A percentile compares a stretch with the other conserved stretches of the same genome.
These are phyloP conservation scores for Gopherus evgoodei DNA, from an alignment of 2,113 vertebrate species.

Conservation along the genomic window DNA sequence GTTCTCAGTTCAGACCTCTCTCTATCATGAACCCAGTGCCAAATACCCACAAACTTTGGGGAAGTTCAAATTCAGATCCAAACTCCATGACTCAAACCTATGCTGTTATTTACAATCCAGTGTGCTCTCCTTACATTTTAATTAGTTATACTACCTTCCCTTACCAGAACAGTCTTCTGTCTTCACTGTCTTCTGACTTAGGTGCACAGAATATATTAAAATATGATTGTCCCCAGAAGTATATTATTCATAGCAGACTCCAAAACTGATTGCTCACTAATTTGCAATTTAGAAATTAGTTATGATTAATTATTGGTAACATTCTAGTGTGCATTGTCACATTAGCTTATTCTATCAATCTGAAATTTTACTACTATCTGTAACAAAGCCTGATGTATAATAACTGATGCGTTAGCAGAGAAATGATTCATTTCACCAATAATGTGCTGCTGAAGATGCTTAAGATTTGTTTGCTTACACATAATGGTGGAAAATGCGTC, in stretches of 20 bases:
- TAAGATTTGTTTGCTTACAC: constrained; percentile 72
- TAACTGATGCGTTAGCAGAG: constrained; percentile 47
- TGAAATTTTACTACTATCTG: constrained; percentile 37
- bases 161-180: not conserved
- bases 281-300: constrained; percentile 9
- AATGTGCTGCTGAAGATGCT: constrained; percentile 51
- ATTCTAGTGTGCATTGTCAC: constrained; percentile 20
- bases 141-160: not conserved
- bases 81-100: not conserved
- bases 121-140: not conserved
- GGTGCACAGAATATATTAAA: not conserved
- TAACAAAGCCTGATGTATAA: constrained; percentile 36
- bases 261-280: not conserved
- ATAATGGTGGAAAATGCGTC: constrained; percentile 63
- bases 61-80: not conserved
- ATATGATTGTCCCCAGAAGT: not conserved
- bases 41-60: not conserved
- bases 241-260: not conserved
- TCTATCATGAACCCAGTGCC: not conserved
- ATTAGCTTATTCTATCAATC: constrained; percentile 29
- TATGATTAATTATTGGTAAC: constrained; percentile 7
- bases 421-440: constrained; percentile 43
- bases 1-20: not conserved
- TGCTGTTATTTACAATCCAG: not conserved
- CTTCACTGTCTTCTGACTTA: not conserved